Evolutionary conservation across 2,797 vertebrate genomes (phyloP).

Genomic region (Gobionotothen gibberifrons): DNA sequence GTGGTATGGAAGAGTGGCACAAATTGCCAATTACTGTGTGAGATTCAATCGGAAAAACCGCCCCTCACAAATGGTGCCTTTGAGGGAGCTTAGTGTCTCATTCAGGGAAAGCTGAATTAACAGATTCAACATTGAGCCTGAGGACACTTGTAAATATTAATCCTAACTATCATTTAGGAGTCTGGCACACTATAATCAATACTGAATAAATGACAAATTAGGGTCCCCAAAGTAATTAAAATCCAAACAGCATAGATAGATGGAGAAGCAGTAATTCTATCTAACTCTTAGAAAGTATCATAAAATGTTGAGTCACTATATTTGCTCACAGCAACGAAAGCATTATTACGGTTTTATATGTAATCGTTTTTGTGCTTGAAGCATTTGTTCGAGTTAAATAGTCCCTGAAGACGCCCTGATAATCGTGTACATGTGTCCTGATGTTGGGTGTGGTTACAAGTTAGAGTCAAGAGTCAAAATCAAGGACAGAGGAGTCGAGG

Average conservation of each 20-base stretch:
- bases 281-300: fast-evolving
- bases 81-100: slow-evolving; percentile 41
- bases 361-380: not conserved
- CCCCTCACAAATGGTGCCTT: slow-evolving; percentile 36
- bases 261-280: not conserved
- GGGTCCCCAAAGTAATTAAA: slow-evolving; percentile 16
- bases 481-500: too few species aligned
- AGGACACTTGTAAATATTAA: slow-evolving; percentile 54
- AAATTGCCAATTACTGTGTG: slow-evolving; percentile 54
- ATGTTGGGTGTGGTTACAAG: too few species aligned
- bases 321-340: not conserved
- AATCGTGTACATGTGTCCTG: not conserved
- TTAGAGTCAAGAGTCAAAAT: too few species aligned
- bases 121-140: slow-evolving; percentile 34
- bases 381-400: not conserved
- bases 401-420: not conserved
- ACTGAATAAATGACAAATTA: slow-evolving; percentile 37
- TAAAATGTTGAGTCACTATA: not conserved
- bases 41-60: slow-evolving; percentile 28
- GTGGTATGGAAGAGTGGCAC: slow-evolving; percentile 18
- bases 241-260: not conserved
- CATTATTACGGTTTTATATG: not conserved
- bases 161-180: slow-evolving; percentile 35
- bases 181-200: slow-evolving; percentile 31
- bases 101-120: slow-evolving; percentile 20